These are phyloP conservation scores for Hippocampus barbouri DNA, from an alignment of 2,113 vertebrate species.

Conservation along the genomic window DNA sequence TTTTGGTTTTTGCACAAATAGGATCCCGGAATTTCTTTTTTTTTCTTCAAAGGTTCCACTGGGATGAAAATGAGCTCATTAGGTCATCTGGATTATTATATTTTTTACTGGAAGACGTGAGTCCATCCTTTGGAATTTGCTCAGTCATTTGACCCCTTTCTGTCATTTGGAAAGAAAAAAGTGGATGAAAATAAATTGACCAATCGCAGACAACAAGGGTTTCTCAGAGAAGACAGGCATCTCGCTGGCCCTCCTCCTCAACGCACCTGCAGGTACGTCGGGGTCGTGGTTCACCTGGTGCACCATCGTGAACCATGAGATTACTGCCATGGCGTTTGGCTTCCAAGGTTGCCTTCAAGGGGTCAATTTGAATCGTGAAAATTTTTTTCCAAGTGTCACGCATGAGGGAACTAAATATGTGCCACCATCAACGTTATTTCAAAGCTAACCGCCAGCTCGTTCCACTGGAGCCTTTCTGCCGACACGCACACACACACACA, in stretches of 20 bases:
- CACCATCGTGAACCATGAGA: slow-evolving; percentile 19
- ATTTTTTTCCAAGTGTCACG: slow-evolving; percentile 44
- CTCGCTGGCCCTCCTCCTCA: background rate
- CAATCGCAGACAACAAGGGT: slow-evolving; percentile 30
- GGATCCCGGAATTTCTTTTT: background rate
- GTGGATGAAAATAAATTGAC: slow-evolving; percentile 20
- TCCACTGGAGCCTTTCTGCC: slow-evolving; percentile 51
- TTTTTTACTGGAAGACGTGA: slow-evolving; percentile 37
- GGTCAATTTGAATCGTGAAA: slow-evolving; percentile 58
- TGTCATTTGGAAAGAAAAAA: slow-evolving; percentile 20
- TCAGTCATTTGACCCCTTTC: slow-evolving; percentile 44
- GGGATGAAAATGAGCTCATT: slow-evolving; percentile 6
- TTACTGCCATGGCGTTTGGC: slow-evolving; percentile 64
- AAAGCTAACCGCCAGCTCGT: slow-evolving; percentile 68
- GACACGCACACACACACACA: slow-evolving; percentile 22
- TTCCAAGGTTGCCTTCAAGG: slow-evolving; percentile 53
- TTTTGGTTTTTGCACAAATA: background rate
- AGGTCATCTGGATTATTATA: background rate
- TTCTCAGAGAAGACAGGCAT: slow-evolving; percentile 25
- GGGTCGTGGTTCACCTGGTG: background rate
- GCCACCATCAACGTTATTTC: slow-evolving; percentile 70
- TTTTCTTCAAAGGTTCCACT: background rate
- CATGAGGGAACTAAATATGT: slow-evolving; percentile 51
- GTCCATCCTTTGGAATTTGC: slow-evolving; percentile 41
- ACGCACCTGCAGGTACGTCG: background rate